Evolutionary conservation across 1,140 invertebrate genomes (phyloP), one percentile per base, ranked within the genome.

Genomic region (Brachionus plicatilis): DNA sequence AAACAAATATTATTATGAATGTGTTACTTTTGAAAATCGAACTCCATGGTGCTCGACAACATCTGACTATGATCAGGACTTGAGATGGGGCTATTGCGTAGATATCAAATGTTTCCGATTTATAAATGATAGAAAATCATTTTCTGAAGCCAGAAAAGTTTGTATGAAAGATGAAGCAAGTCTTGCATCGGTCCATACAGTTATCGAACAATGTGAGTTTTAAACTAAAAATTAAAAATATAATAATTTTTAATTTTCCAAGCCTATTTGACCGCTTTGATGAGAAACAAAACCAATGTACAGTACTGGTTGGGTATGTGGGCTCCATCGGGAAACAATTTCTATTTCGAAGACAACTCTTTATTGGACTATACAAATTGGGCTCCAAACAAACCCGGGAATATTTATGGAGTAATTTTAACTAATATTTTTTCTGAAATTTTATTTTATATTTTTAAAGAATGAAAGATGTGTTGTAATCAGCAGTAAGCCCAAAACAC

Each of bases 11-110:
- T 86, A 86, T 66, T 41, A 47, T 60, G 78, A 78, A 43, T 86
- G 85, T 85, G 45, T 66, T 1, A 75, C 80, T 3, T 84, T 72
- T 33, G 56, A 37, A 45, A 60, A 68, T 53, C 14, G 76, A 11
- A 41, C 20, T 8, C 72, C 80, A 20, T 86, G 85, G 85, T 86
- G 85, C 24, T 72, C 80, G 6, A 85, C 80, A 8, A 85, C 85
- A 11, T 24, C 9, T 47, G 70, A 85, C 56, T 85, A 85, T 53
- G 85, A 85, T 41, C 72, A 80, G 27, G 85, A 86, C 68, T 47
- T 14, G 6, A 68, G 45, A 60, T 86, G 85, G 85, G 85, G 85
- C 14, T 86, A 75, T 60, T 86, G 85, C 80, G 17, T 53, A 0
- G 79, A 80, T 37, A 65, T 72, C 14, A 75, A 75, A 53, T 76